Conservation (phyloP, 2,797 vertebrate species). For the Tadarida brasiliensis region DNA sequence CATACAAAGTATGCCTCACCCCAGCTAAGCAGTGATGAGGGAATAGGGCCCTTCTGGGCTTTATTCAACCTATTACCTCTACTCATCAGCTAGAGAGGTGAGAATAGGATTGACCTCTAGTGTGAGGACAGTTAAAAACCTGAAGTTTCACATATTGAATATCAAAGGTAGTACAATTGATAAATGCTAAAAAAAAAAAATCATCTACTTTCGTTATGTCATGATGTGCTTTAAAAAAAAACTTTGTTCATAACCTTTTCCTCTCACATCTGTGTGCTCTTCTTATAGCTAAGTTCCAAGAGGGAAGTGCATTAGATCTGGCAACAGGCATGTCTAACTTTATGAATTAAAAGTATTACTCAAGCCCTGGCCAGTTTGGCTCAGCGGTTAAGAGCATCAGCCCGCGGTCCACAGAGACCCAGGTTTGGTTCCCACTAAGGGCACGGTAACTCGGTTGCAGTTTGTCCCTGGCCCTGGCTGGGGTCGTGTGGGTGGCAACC, state of each 20-base stretch:
- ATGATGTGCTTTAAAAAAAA: background rate
- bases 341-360: background rate
- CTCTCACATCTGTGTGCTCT: background rate
- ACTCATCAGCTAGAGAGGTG: background rate
- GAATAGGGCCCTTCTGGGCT: background rate
- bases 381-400: too few species aligned
- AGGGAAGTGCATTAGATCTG: background rate
- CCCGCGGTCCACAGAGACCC: too few species aligned
- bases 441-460: too few species aligned
- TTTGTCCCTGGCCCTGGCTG: too few species aligned
- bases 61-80: background rate
- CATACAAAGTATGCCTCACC: background rate
- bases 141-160: background rate
- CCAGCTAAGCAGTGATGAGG: background rate
- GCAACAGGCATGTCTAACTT: background rate
- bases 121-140: background rate
- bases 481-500: too few species aligned
- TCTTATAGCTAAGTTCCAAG: slow-evolving; percentile 2
- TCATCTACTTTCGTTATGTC: background rate
- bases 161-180: background rate
- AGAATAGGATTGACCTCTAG: background rate
- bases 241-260: background rate
- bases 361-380: too few species aligned
- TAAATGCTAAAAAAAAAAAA: slow-evolving; percentile 2
- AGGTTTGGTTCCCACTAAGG: too few species aligned